These are phyloP conservation scores for Empidonax alnorum DNA, from an alignment of 2,113 vertebrate genomes.

Conservation along the genomic window DNA sequence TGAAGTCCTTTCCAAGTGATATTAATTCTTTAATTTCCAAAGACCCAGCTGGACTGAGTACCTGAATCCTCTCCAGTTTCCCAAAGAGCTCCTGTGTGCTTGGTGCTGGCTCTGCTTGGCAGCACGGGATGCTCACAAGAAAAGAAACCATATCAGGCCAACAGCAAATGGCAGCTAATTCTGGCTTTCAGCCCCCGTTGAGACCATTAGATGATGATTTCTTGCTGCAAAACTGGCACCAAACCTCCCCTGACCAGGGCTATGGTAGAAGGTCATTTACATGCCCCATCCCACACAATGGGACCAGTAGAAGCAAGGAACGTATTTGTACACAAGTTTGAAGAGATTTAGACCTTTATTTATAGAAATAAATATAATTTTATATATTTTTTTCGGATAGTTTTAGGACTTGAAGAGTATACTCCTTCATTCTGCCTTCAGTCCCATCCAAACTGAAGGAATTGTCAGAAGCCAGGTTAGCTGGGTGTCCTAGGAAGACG, in stretches of 20 bases:
- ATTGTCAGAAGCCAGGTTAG: background rate
- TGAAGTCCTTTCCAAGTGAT: background rate
- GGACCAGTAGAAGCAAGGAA: background rate
- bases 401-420: background rate
- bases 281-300: background rate
- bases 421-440: background rate
- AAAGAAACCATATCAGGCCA: background rate
- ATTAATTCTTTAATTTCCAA: background rate
- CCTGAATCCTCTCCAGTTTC: background rate
- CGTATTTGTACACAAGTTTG: background rate
- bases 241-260: background rate
- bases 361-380: background rate
- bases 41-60: background rate
- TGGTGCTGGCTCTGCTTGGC: background rate
- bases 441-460: background rate
- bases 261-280: background rate
- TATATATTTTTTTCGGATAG: background rate
- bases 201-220: constrained; percentile 26
- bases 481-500: background rate
- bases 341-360: background rate
- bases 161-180: background rate
- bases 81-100: background rate
- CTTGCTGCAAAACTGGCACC: background rate
- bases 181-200: background rate
- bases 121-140: background rate